Base-by-base conservation (phyloP, 1,140 invertebrate genomes). In the Polypedilum vanderplanki region DNA sequence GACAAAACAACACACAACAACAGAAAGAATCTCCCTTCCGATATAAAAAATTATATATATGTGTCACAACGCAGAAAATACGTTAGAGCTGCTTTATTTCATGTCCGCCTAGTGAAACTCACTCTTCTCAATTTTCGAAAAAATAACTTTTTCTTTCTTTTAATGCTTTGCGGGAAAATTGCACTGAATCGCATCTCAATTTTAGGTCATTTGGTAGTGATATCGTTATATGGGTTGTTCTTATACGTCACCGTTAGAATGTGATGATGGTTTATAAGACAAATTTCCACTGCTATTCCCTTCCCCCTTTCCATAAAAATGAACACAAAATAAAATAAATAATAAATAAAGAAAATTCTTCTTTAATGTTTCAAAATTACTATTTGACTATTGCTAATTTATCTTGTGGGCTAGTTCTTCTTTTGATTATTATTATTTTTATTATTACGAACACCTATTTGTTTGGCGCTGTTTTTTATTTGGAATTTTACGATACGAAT, bases 131-230 rank as follows among this genome's bases (percentile, higher is more conserved):
- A 57, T 57, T 57, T 57, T 57, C 46, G 46, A 57, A 57, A 57
- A 57, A 57, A 57, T 57, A 57, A 57, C 46, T 57, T 57, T 57
- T 57, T 57, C 46, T 57, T 57, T 57, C 46, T 57, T 57, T 57
- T 57, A n/a, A n/a, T 57, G 8, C 24, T 33, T 57, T 57, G 46
- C n/a, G 46, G 46, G 46, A 57, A 57, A 57, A 12, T 57, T 57
- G 46, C 46, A 57, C 12, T 57, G 46, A 8, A 57, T 15, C 46
- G 46, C 46, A 57, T 57, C 46, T 57, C 46, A n/a, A 57, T 57
- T 57, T 57, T n/a, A 57, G 46, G 46, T 57, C 46, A 57, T 4
- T 15, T 57, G 9, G 24, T 33, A 33, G 24, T 5, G 24, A 33
- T 33, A 33, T 33, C n/a, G 12, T 15, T 57, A 9, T 57, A 15